Conservation (phyloP, 1,140 invertebrate genomes). For the Neomicropteryx cornuta region DNA sequence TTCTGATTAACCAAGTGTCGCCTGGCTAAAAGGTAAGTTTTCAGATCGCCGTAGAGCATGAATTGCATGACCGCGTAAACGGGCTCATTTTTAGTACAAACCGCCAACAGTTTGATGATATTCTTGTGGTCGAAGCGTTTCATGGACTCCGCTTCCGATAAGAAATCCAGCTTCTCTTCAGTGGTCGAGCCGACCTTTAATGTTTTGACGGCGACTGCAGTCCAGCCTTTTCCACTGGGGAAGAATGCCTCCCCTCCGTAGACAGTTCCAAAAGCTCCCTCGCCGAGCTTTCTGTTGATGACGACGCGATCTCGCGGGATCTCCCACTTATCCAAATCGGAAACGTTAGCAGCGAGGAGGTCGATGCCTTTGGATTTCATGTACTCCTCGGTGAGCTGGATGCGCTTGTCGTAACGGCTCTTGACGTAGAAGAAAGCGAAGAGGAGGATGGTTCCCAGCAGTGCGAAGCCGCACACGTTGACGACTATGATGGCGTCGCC, state of each 20-base stretch:
- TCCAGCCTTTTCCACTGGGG: constrained; percentile 58
- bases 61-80: constrained; percentile 89
- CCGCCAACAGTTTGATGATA: constrained; percentile 75
- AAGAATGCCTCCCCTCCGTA: constrained; percentile 75
- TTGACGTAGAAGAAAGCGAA: constrained; percentile 57
- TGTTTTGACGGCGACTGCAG: constrained; percentile 84
- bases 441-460: constrained; percentile 48
- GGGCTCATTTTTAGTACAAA: constrained; percentile 75
- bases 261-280: constrained; percentile 83
- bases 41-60: constrained; percentile 86
- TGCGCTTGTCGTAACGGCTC: constrained; percentile 61
- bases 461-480: constrained; percentile 54
- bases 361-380: constrained; percentile 62
- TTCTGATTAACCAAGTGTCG: constrained; percentile 67
- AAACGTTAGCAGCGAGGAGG: constrained; percentile 37
- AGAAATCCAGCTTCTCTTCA: constrained; percentile 85
- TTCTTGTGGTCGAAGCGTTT: constrained; percentile 86
- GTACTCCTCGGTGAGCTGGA: constrained; percentile 54
- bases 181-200: constrained; percentile 69
- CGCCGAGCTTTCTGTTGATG: constrained; percentile 80
- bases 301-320: constrained; percentile 71
- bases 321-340: constrained; percentile 74
- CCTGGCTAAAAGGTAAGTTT: constrained; percentile 75
- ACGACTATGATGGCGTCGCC: constrained; percentile 58
- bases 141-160: constrained; percentile 89